These are phyloP conservation scores for Ambastaia sidthimunki DNA, from an alignment of 2,797 vertebrate genomes.

Conservation along the genomic window DNA sequence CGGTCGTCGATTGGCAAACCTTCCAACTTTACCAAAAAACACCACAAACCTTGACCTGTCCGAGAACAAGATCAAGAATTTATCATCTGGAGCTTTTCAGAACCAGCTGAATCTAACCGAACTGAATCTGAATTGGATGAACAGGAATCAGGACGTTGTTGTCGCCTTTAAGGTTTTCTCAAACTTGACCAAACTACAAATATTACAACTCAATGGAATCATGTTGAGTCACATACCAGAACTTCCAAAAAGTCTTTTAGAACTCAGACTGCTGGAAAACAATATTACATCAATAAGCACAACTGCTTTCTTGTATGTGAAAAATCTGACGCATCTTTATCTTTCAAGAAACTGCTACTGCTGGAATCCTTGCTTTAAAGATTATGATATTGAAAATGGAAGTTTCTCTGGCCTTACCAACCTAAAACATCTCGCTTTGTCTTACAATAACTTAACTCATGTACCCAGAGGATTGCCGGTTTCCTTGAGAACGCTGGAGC, in stretches of 20 bases:
- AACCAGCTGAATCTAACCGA: slow-evolving; percentile 73
- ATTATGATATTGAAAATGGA: slow-evolving; percentile 69
- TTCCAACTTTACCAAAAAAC: slow-evolving; percentile 81
- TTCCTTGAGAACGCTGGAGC: slow-evolving; percentile 74
- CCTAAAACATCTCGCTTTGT: slow-evolving; percentile 80
- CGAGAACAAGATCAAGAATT: slow-evolving; percentile 81
- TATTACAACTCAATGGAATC: slow-evolving; percentile 78
- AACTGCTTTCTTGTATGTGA: slow-evolving; percentile 71
- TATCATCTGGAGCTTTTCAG: slow-evolving; percentile 72
- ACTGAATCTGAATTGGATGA: slow-evolving; percentile 83
- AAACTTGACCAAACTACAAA: slow-evolving; percentile 75
- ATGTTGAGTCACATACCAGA: slow-evolving; percentile 75
- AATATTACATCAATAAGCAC: slow-evolving; percentile 73
- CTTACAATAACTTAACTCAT: slow-evolving; percentile 85
- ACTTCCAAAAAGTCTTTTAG: slow-evolving; percentile 76
- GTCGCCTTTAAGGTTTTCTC: slow-evolving; percentile 75
- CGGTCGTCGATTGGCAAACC: slow-evolving; percentile 63
- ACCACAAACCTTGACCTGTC: slow-evolving; percentile 83
- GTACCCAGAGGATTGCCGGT: slow-evolving; percentile 82
- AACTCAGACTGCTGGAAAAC: slow-evolving; percentile 80
- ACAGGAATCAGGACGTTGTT: slow-evolving; percentile 63
- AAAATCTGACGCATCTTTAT: slow-evolving; percentile 76
- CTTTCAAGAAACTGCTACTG: slow-evolving; percentile 88
- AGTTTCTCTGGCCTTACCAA: slow-evolving; percentile 77
- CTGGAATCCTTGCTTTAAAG: slow-evolving; percentile 81